Evolutionary conservation across 2,797 vertebrate species (phyloP), one percentile per base, ranked within the genome.

Genomic region (Enoplosus armatus): DNA sequence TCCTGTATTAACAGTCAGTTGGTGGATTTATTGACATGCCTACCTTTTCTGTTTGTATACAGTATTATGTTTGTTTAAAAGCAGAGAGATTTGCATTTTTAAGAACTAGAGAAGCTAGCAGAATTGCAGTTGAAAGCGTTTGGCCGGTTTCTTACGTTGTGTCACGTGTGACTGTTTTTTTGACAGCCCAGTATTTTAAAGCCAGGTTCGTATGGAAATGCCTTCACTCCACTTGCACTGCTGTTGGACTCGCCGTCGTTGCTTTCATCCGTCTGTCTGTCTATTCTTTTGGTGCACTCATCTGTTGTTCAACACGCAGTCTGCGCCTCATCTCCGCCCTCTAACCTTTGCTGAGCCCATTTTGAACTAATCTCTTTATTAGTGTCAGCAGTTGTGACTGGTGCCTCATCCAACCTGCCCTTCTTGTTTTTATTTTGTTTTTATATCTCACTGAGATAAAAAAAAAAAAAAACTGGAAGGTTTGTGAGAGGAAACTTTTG

Each of bases 101-200:
- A 96, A 96, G 90, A 89, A 77, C 53, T 93, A 90, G 89, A 94
- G 87, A 94, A 96, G 89, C 86, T 92, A 94, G 90, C 90, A 92
- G 93, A 94, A 94, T 89, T 94, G 94, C 95, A 96, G 96, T 96
- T 95, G 94, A 95, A 96, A 97, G 96, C 96, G 96, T 96, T 97
- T 97, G 97, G 97, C 97, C 95, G 96, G 97, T 98, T 98, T 99
- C 97, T 99, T 99, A 98, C 97, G 97, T 99, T 99, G 97, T 99
- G 97, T 99, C 97, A 99, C 98, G 97, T 99, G 98, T 99, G 98
- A 99, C 97, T 99, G 98, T 99, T 99, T 98, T 98, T 99, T 99
- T 99, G 98, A 99, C 98, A 99, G 98, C 97, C 98, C 98, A 98
- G 98, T 98, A 95, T 99, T 99, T 99, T 99, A 99, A 99, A 99